Evolutionary conservation across 2,888 invertebrate genomes (phyloP), one percentile per base, ranked within the genome.

Genomic region (Malthinus seriepunctatus): DNA sequence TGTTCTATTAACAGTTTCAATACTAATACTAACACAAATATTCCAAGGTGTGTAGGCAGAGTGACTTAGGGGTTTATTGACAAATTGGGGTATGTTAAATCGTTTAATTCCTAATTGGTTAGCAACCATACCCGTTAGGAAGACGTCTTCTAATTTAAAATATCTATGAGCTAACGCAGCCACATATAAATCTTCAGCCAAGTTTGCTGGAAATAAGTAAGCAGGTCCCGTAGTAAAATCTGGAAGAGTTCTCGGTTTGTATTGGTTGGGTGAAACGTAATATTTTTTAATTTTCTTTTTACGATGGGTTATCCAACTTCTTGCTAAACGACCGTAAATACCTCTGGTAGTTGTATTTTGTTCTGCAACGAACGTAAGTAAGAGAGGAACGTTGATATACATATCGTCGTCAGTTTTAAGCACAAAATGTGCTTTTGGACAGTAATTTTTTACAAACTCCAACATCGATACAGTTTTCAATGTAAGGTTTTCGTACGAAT

Each of bases 221-320:
- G 95, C 93, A 14, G 95, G 95, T 1, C 97, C 96, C 2, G 95
- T 95, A n/a, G 91, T 90, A 77, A 96, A 96, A 74, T 91, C 89
- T 2, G 96, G 96, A 80, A 91, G 95, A 60, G 88, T 82, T 3
- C 83, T 75, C 9, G 86, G 86, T 69, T 87, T 84, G 78, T 88
- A 95, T 77, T 92, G 91, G 68, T 84, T 83, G 51, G 83, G 82
- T 8, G 93, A 89, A 59, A 95, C 90, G 80, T 88, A 95, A 81
- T 95, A 96, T 78, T 95, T 95, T 54, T n/a, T n/a, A n/a, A 91
- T 92, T 72, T 88, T 88, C 71, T 86, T 87, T 71, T 91, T 90
- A 58, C 94, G 84, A 70, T 91, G 89, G 0, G 95, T 94, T 73
- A 89, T 90, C 89, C 93, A 93, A 74, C 88, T 88, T 68, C 86